Base-by-base conservation (phyloP, 2,888 invertebrate species). In the Drosophila diplacantha region DNA sequence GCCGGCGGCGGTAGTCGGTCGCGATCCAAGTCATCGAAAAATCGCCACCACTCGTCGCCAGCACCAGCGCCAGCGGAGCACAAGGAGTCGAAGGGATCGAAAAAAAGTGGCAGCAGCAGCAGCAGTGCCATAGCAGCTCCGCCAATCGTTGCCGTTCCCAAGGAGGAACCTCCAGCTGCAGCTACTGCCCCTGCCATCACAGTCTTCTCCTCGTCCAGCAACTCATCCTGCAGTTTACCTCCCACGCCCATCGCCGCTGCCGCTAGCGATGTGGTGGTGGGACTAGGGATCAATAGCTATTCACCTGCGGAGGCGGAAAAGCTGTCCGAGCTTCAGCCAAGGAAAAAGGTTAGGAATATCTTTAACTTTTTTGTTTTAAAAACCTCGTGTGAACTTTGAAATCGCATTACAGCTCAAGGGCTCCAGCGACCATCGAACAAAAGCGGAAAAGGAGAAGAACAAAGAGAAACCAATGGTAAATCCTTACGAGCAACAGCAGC, bases 211-310 rank as follows among this genome's bases (percentile, higher is more conserved):
- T 85, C 86, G 6, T 85, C 85, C 32, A 86, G 86, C 12, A 86
- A 86, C 56, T 85, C 86, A 5, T 86, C 86, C 22, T 85, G 86
- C 58, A 86, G 86, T 8, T 50, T 86, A 67, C 86, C 87, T 11
- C 56, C 85, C 5, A 85, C 86, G 18, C 85, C 85, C n/a, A 80
- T 81, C 59, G 54, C 57, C 26, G 61, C 43, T 11, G 37, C 56
- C 4, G 11, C 11, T 16, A 20, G 41, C 31, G 60, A 70, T 46
- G 29, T 31, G 24, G 59, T 7, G 22, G 12, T 46, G 46, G 74
- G 60, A 2, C 49, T 62, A 16, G 63, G 55, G 24, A 39, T 51
- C 20, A 65, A 54, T 12, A 68, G 57, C 41, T 78, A 73, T 38
- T 83, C 76, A 41, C 76, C 81, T 57, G 81, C 56, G 51, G 69